These are phyloP conservation scores for Nyctibius grandis DNA, from an alignment of 2,797 vertebrate genomes.

Conservation along the genomic window DNA sequence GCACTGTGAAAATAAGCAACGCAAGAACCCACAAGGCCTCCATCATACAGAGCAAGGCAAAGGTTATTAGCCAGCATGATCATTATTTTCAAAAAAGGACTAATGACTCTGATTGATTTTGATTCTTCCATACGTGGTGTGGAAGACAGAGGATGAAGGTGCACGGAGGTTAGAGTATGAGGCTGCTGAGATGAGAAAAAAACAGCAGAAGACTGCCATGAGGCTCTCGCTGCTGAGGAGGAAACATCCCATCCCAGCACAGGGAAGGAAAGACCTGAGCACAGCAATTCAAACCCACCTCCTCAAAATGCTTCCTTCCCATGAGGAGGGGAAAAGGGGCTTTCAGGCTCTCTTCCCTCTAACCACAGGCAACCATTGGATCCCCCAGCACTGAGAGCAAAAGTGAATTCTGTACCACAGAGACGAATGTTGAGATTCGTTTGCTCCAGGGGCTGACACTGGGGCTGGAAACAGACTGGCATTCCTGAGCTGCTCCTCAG, in stretches of 20 bases:
- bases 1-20: neutral
- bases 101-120: neutral
- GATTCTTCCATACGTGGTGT: neutral
- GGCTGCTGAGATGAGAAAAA: neutral
- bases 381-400: neutral
- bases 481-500: neutral
- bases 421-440: neutral
- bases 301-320: neutral
- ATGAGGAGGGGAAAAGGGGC: neutral
- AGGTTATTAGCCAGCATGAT: neutral
- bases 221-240: neutral
- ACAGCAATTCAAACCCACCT: neutral
- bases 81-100: neutral
- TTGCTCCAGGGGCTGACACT: fast-evolving
- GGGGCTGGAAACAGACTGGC: neutral
- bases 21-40: neutral
- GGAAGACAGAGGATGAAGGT: neutral
- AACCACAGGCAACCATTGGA: neutral
- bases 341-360: neutral
- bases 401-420: neutral
- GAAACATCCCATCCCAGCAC: neutral
- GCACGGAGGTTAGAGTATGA: neutral
- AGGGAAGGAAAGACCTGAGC: neutral
- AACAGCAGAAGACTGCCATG: neutral
- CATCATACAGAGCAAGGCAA: neutral